phyloP scores from a whole-genome alignment of 2,797 vertebrate genomes.

The Microcaecilia unicolor region DNA sequence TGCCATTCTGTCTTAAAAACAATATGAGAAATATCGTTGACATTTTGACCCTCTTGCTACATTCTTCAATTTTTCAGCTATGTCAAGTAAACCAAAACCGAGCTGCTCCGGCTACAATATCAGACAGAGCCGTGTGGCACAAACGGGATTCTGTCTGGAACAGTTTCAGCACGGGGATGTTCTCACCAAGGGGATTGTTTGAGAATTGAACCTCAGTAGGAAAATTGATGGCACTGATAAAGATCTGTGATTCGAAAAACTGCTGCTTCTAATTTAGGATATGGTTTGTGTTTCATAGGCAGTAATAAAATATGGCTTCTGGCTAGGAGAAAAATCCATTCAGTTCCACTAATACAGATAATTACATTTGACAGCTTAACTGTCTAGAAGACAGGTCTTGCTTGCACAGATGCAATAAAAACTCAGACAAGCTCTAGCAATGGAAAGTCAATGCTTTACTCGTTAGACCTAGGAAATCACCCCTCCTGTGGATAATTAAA shows the following conservation, averaged over 20 bases:
- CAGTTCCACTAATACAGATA: conserved; percentile 26
- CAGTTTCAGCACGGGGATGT: not conserved
- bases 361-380: conserved; percentile 31
- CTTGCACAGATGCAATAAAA: conserved; percentile 21
- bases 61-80: no score
- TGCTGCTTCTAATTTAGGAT: not conserved
- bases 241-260: not conserved
- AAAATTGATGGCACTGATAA: not conserved
- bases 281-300: conserved; percentile 11
- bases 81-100: no score
- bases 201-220: not conserved
- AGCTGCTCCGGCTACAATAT: no score
- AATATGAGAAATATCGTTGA: no score
- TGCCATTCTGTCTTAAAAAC: no score
- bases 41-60: no score
- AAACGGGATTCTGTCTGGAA: no score
- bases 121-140: no score
- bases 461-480: not conserved
- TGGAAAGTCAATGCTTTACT: not conserved
- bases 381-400: conserved; percentile 20
- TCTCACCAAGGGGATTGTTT: not conserved
- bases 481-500: no score
- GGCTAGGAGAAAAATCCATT: conserved; percentile 18
- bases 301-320: conserved; percentile 25
- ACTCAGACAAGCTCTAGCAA: no score